These are phyloP conservation scores for Enteromius anoplus DNA, from an alignment of 2,797 vertebrate species.

Conservation along the genomic window DNA sequence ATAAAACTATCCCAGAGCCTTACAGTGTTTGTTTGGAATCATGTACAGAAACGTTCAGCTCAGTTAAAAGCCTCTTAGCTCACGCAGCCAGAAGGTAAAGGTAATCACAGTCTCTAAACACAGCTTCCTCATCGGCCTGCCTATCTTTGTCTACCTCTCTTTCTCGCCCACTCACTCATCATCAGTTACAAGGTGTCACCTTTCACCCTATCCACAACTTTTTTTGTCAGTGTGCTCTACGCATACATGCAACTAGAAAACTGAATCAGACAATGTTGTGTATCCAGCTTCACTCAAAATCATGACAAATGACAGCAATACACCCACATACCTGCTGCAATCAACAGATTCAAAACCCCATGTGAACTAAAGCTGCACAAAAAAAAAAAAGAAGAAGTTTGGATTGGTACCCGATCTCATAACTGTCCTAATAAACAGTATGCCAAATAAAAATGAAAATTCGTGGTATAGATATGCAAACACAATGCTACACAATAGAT, in stretches of 20 bases:
- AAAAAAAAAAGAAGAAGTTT: background rate
- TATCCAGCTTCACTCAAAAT: background rate
- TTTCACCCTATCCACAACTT: background rate
- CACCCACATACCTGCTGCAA: background rate
- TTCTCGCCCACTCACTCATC: background rate
- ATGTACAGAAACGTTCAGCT: slow-evolving; percentile 61
- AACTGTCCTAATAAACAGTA: too few species aligned
- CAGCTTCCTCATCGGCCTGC: background rate
- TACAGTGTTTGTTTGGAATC: slow-evolving; percentile 39
- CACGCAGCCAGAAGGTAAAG: slow-evolving; percentile 45
- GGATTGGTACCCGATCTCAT: too few species aligned
- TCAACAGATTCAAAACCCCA: background rate
- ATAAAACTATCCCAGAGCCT: slow-evolving; percentile 50
- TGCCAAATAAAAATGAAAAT: too few species aligned
- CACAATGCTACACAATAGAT: too few species aligned
- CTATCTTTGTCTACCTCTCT: background rate
- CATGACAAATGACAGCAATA: background rate
- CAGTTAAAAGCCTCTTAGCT: slow-evolving; percentile 55
- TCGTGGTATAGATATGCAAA: too few species aligned
- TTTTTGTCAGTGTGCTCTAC: background rate
- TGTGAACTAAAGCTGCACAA: background rate
- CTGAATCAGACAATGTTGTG: background rate
- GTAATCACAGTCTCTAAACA: slow-evolving; percentile 46
- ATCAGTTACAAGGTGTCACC: background rate
- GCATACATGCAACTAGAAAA: background rate